phyloP scores from a whole-genome alignment of 2,113 vertebrate genomes.

The Bubalus kerabau region DNA sequence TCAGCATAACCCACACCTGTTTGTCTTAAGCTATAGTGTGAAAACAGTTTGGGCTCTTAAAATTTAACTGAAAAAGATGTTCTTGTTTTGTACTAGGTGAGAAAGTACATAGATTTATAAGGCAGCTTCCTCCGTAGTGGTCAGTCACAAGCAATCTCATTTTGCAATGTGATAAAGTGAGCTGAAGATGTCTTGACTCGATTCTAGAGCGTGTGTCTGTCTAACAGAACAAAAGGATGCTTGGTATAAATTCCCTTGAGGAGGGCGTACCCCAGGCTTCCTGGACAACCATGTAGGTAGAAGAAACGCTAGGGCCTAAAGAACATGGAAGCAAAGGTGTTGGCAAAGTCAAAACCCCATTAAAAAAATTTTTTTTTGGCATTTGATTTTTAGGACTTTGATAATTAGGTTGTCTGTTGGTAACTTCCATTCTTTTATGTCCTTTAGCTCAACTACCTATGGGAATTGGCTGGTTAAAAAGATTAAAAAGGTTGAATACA shows the following conservation, averaged over 20 bases:
- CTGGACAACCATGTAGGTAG: neutral
- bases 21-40: conserved; percentile 80
- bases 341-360: neutral
- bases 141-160: conserved; percentile 78
- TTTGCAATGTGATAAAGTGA: conserved; percentile 74
- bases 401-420: conserved; percentile 43
- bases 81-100: conserved; percentile 63
- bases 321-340: conserved; percentile 29
- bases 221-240: conserved; percentile 65
- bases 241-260: conserved; percentile 48
- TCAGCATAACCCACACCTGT: conserved; percentile 74
- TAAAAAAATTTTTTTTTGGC: neutral
- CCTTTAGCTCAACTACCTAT: conserved; percentile 41
- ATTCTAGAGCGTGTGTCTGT: conserved; percentile 66
- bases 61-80: conserved; percentile 55
- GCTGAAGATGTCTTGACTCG: conserved; percentile 68
- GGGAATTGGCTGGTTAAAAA: conserved; percentile 52
- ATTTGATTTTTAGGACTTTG: neutral
- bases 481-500: neutral
- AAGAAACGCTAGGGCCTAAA: conserved; percentile 1
- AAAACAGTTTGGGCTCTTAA: conserved; percentile 69
- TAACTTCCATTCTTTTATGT: conserved; percentile 33
- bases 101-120: conserved; percentile 69
- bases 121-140: conserved; percentile 77
- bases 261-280: conserved; percentile 34